Percentiles rank a stretch among this genome's conserved stretches.
Conservation (phyloP, 2,113 vertebrate species). For the Pongo pygmaeus region DNA sequence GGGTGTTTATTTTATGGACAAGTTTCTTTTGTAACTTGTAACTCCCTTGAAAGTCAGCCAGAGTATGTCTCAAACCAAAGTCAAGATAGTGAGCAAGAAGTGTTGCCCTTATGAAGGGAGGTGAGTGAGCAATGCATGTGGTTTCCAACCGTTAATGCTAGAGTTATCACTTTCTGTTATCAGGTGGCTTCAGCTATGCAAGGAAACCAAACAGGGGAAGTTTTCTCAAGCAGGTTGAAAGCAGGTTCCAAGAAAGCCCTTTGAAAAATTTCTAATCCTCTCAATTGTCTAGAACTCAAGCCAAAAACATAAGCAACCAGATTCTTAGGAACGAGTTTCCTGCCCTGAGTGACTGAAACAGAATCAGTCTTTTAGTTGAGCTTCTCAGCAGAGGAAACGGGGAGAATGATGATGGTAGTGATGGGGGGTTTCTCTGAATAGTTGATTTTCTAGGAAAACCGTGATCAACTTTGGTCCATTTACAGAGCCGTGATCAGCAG, state of each 20-base stretch:
- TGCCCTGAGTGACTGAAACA: not conserved
- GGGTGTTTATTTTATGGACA: not conserved
- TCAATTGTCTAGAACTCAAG: not conserved
- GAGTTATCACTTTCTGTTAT: conserved; percentile 58
- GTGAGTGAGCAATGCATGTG: not conserved
- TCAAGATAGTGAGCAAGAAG: not conserved
- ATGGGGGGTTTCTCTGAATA: not conserved
- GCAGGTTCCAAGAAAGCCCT: conserved; percentile 25
- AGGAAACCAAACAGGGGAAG: not conserved
- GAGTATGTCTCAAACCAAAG: conserved; percentile 28
- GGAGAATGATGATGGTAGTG: not conserved
- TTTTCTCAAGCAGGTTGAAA: conserved; percentile 51
- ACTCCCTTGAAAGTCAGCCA: conserved; percentile 7
- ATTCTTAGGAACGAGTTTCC: not conserved
- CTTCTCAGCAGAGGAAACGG: not conserved
- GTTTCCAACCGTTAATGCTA: conserved; percentile 61
- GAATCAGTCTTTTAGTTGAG: conserved; percentile 37
- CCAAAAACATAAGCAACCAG: not conserved
- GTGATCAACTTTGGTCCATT: not conserved
- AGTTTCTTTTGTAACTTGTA: conserved; percentile 10
- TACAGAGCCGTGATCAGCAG: not conserved
- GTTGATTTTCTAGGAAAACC: not conserved
- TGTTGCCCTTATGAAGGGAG: not conserved
- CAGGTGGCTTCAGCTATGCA: conserved; percentile 24
- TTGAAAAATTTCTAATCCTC: not conserved